Conservation (phyloP, 2,888 invertebrate genomes). For the Nomada ferruginata region DNA sequence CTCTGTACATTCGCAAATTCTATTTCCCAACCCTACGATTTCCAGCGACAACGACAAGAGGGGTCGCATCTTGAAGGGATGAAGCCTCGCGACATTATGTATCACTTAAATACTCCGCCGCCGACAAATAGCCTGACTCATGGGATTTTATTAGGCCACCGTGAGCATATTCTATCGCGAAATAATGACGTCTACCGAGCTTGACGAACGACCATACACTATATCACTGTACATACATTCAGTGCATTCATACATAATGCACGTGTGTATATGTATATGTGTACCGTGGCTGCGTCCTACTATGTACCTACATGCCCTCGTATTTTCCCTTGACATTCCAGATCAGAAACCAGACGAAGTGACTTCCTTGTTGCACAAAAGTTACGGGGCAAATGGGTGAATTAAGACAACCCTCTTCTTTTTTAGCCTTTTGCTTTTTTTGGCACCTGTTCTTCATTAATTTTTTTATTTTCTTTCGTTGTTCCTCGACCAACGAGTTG, state of each 20-base stretch:
- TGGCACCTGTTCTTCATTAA: background rate
- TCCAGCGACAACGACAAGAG: constrained; percentile 37
- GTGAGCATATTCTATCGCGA: constrained; percentile 73
- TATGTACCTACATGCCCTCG: background rate
- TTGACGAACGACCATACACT: constrained; percentile 49
- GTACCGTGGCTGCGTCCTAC: constrained; percentile 4
- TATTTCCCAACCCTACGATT: constrained; percentile 26
- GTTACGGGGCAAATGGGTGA: constrained; percentile 57
- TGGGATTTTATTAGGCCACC: constrained; percentile 78
- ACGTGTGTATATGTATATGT: constrained; percentile 4
- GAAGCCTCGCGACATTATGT: constrained; percentile 71
- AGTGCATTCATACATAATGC: constrained; percentile 34
- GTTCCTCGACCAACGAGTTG: constrained; percentile 5
- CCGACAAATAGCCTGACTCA: constrained; percentile 78
- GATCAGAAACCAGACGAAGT: constrained; percentile 8
- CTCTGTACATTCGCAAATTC: background rate
- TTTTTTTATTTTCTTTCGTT: background rate
- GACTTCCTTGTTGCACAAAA: constrained; percentile 6
- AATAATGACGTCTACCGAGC: constrained; percentile 68
- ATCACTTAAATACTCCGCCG: constrained; percentile 75
- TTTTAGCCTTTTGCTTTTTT: background rate
- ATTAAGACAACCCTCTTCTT: constrained; percentile 24
- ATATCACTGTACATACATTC: constrained; percentile 10
- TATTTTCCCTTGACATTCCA: background rate
- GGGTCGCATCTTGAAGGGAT: constrained; percentile 60